Conservation (phyloP, 2,113 vertebrate genomes). For the Corythoichthys intestinalis region DNA sequence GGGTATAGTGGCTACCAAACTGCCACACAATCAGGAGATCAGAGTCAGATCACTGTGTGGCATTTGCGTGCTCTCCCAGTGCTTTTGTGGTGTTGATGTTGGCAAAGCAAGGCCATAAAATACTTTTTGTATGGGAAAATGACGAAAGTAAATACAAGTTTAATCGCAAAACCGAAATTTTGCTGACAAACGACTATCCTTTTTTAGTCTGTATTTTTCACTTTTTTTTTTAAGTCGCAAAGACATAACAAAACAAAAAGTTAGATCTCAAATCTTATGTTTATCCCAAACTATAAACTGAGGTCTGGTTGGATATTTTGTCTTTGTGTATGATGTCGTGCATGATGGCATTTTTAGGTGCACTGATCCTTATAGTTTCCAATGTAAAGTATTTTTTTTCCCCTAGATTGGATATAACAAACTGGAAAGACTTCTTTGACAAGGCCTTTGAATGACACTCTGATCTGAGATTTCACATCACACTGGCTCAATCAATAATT, state of each 20-base stretch:
- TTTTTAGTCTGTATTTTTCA: neutral
- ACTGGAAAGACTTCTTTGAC: neutral
- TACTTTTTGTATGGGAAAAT: too few species aligned
- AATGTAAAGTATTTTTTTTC: too few species aligned
- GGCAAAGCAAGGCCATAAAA: too few species aligned
- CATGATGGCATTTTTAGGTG: neutral
- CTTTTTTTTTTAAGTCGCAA: neutral
- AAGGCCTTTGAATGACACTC: conserved; percentile 5
- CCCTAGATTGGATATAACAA: too few species aligned
- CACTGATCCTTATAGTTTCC: neutral
- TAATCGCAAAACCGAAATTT: neutral
- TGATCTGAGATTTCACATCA: conserved; percentile 21
- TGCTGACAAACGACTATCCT: neutral
- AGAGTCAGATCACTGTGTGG: too few species aligned
- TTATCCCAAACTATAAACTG: neutral
- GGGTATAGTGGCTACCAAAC: too few species aligned
- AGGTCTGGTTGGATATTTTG: neutral
- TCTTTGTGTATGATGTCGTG: neutral
- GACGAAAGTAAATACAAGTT: neutral
- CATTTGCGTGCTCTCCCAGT: too few species aligned
- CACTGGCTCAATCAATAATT: conserved; percentile 26
- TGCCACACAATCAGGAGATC: too few species aligned
- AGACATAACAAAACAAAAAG: neutral
- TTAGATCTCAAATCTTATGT: neutral
- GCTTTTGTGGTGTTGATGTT: too few species aligned